Conservation (phyloP, 2,888 invertebrate species). For the Macrosiphum euphorbiae region DNA sequence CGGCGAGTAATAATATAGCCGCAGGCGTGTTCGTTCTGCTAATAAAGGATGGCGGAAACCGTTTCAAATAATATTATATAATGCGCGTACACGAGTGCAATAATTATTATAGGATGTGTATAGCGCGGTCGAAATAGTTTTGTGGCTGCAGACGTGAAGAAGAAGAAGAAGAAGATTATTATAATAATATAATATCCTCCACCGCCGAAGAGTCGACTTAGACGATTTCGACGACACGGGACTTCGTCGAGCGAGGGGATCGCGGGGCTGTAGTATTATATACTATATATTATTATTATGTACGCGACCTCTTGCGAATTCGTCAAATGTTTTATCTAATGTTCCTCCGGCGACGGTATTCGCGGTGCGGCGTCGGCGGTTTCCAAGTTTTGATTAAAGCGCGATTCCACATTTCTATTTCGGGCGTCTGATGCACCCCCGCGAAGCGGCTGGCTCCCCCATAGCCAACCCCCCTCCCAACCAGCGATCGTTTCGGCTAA, state of each 20-base stretch:
- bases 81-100: background rate
- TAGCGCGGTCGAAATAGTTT: background rate
- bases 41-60: background rate
- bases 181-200: no score
- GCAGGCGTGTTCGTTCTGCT: background rate
- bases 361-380: background rate
- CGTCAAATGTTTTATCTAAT: background rate
- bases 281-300: background rate
- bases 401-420: background rate
- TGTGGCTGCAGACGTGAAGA: background rate
- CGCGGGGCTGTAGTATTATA: background rate
- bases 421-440: background rate
- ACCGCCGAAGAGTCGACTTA: background rate
- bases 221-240: background rate
- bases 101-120: background rate
- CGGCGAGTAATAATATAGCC: background rate
- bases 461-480: background rate
- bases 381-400: background rate
- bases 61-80: background rate
- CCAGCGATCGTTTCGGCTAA: background rate
- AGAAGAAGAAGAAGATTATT: no score
- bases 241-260: background rate
- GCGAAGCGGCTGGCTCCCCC: background rate
- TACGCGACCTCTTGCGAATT: background rate
- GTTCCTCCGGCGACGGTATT: background rate